These are phyloP conservation scores for Enteromius trimaculatus DNA, from an alignment of 2,797 vertebrate species.

Conservation along the genomic window DNA sequence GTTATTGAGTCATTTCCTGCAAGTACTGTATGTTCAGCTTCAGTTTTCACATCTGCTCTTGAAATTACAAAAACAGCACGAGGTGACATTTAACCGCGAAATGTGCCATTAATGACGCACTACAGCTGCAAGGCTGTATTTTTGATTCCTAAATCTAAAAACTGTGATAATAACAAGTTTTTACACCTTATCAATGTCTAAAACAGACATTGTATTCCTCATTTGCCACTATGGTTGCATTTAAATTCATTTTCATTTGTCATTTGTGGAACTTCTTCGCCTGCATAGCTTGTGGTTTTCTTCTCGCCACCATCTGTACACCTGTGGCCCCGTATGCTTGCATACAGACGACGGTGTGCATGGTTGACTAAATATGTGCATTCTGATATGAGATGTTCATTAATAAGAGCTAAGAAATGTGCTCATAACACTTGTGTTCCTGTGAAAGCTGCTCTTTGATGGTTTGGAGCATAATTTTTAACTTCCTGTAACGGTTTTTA, in stretches of 20 bases:
- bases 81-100: slow-evolving; percentile 39
- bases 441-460: slow-evolving; percentile 52
- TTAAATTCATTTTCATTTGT: not conserved
- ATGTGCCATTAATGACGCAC: slow-evolving; percentile 20
- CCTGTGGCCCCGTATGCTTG: slow-evolving; percentile 18
- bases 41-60: slow-evolving; percentile 42
- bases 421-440: slow-evolving; percentile 39
- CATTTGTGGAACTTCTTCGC: not conserved
- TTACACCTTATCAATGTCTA: not conserved
- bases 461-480: slow-evolving; percentile 30
- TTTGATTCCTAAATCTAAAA: not conserved
- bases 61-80: slow-evolving; percentile 41
- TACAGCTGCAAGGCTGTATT: slow-evolving; percentile 5
- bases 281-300: slow-evolving; percentile 35
- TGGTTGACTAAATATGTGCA: slow-evolving; percentile 9
- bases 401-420: not conserved
- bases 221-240: not conserved
- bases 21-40: slow-evolving; percentile 22
- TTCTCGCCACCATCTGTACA: not conserved
- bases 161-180: not conserved
- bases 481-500: slow-evolving; percentile 53
- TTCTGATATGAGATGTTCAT: not conserved
- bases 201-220: not conserved
- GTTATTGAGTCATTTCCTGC: slow-evolving; percentile 42
- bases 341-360: not conserved